Evolutionary conservation across 2,888 invertebrate genomes (phyloP), one percentile per base, ranked within the genome.

Genomic region (Trissoscelio sp.): DNA sequence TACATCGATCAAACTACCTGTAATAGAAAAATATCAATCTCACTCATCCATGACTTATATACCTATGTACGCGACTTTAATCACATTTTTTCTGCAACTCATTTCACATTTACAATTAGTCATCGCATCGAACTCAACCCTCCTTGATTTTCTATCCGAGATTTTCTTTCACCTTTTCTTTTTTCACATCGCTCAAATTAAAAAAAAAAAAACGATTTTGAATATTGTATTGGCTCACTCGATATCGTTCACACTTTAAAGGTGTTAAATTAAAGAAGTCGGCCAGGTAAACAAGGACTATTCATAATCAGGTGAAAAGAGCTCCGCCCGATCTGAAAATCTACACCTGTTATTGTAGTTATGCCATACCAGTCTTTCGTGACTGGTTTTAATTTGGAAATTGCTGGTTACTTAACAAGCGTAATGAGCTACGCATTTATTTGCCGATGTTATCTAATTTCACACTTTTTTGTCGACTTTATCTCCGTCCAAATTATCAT

Each of bases 351-450:
- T 83, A 69, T 82, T 81, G 69, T 48, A 75, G 58, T 73, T 73
- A 75, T 66, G 57, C 72, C 60, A 39, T 51, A 51, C 57, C 73
- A 60, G 67, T 74, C 78, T 84, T 86, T 83, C 86, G 86, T 87
- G 87, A 87, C 87, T 85, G 84, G 84, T 87, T 86, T 85, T 88
- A 89, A 90, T 90, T 89, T 83, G 85, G 78, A 88, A 90, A 90
- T 90, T 89, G 85, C 86, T 64, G 86, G 89, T 88, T 88, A 83
- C 83, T 84, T 85, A 85, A 87, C 86, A 81, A 83, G 81, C 83
- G 81, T 86, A 84, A 86, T 86, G 85, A 86, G 74, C 18, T 83
- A 74, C 78, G 70, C 81, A 78, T 77, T 83, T 81, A 81, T 83
- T 78, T 81, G 55, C 70, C 64, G 85, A 85, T 86, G 83, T 85